These are phyloP conservation scores for Catamblyrhynchus diadema DNA, from an alignment of 2,797 vertebrate species.

Conservation along the genomic window DNA sequence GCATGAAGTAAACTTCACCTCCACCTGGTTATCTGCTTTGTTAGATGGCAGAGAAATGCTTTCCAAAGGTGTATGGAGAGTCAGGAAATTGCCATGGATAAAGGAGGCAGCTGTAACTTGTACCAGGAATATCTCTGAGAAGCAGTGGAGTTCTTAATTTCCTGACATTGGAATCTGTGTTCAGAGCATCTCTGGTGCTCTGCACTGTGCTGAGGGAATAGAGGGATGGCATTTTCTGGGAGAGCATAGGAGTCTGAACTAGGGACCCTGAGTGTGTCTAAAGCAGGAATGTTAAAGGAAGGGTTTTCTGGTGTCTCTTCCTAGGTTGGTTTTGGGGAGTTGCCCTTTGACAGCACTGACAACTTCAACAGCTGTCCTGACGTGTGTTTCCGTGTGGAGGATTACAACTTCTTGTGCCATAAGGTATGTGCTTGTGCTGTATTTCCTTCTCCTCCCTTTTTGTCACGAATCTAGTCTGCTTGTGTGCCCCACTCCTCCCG, in stretches of 20 bases:
- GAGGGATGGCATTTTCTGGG: neutral
- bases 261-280: neutral
- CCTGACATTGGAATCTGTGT: neutral
- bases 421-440: conserved; percentile 77
- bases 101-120: neutral
- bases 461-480: neutral
- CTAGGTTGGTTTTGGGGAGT: conserved; percentile 91
- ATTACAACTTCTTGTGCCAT: conserved; percentile 90
- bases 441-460: neutral
- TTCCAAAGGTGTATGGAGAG: neutral
- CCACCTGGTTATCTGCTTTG: neutral
- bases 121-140: neutral
- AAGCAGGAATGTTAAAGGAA: neutral
- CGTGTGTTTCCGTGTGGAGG: conserved; percentile 88
- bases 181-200: neutral
- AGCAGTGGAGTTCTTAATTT: neutral
- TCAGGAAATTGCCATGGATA: neutral
- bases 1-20: neutral
- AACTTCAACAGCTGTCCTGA: conserved; percentile 89
- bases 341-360: conserved; percentile 90
- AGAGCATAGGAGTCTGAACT: neutral
- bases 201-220: neutral
- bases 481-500: neutral
- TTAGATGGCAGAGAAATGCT: neutral
- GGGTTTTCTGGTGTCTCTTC: neutral